Evolutionary conservation across 2,888 invertebrate species (phyloP).

Genomic region (Chouioia cunea): DNA sequence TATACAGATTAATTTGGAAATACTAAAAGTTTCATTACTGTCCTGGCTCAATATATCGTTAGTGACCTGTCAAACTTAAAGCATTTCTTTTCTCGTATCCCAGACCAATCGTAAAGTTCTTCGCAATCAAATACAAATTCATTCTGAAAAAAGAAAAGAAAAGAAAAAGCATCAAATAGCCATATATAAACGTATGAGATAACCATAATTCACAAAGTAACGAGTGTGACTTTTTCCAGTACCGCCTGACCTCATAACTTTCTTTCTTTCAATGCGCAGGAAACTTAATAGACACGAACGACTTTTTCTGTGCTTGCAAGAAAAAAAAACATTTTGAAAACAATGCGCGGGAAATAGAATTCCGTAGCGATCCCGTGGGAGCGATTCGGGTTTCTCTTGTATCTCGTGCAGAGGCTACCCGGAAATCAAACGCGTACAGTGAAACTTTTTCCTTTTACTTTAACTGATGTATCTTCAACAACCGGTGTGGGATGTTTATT

Average conservation of each 20-base stretch:
- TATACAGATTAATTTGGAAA: background rate
- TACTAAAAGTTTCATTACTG: constrained; percentile 1
- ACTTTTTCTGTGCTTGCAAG: background rate
- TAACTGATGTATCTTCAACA: too few species aligned
- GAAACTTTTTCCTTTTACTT: too few species aligned
- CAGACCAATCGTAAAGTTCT: background rate
- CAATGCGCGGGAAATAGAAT: constrained; percentile 38
- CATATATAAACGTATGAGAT: constrained; percentile 6
- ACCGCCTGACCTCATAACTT: background rate
- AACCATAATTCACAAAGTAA: constrained; percentile 12
- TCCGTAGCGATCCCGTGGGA: constrained; percentile 12
- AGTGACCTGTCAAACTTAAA: constrained; percentile 4
- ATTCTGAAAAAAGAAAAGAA: background rate
- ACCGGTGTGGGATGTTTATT: too few species aligned
- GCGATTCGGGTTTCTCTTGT: constrained; percentile 7
- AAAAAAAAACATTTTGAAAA: constrained; percentile 22
- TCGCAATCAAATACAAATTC: constrained; percentile 12
- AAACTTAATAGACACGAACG: constrained; percentile 56
- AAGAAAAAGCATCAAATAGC: background rate
- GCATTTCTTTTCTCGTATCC: background rate
- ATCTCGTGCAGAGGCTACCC: background rate
- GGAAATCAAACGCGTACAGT: too few species aligned
- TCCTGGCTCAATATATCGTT: too few species aligned
- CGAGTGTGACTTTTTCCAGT: constrained; percentile 11
- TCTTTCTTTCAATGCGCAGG: constrained; percentile 5